These are phyloP conservation scores for Emys orbicularis DNA, from an alignment of 2,797 vertebrate genomes.

Conservation along the genomic window DNA sequence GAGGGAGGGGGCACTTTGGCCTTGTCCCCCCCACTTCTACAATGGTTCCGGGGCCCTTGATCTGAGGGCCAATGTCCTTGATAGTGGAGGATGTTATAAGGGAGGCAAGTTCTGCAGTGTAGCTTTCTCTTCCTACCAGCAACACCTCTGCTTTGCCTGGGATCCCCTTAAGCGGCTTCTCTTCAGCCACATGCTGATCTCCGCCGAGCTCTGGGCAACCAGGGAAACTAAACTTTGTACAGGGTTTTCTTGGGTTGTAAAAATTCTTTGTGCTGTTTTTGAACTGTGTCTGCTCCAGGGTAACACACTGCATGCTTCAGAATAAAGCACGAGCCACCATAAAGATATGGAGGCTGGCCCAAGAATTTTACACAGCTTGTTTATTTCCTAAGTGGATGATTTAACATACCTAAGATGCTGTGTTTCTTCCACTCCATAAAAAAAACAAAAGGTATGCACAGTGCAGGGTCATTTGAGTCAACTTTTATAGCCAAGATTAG, in stretches of 20 bases:
- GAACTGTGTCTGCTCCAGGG: neutral
- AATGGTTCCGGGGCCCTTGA: no score
- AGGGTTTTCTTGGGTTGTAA: neutral
- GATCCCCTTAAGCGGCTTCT: neutral
- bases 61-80: no score
- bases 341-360: neutral
- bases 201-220: accelerated
- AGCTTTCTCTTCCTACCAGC: neutral
- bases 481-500: neutral
- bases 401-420: neutral
- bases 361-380: neutral
- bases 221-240: neutral
- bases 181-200: neutral
- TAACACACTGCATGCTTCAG: neutral
- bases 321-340: neutral
- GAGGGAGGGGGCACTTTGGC: no score
- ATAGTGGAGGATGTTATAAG: neutral
- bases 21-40: no score
- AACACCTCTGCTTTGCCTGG: neutral
- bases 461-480: neutral
- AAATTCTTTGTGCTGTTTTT: neutral
- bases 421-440: neutral
- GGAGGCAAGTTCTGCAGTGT: accelerated
- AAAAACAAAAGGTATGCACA: neutral
- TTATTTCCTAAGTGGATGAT: neutral